Evolutionary conservation across 2,888 invertebrate species (phyloP).

Genomic region (Dasypogon diadema): DNA sequence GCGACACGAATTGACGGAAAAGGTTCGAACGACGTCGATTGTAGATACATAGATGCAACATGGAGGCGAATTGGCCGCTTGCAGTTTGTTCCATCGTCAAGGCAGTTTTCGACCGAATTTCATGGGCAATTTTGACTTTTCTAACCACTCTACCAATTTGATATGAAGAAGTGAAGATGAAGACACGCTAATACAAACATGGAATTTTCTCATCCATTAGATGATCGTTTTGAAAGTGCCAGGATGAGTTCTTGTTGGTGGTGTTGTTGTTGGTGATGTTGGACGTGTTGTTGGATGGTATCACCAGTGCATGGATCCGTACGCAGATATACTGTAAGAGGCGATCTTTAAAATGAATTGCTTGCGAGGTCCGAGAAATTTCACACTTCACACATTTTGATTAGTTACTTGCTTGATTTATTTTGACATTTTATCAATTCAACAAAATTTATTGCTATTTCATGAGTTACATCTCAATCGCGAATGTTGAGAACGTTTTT

Average conservation of each 20-base stretch:
- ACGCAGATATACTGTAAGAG: not conserved
- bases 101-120: conserved; percentile 19
- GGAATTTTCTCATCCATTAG: conserved; percentile 12
- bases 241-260: not conserved
- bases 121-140: conserved; percentile 33
- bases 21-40: conserved; percentile 22
- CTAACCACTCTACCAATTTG: conserved; percentile 4
- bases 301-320: not conserved
- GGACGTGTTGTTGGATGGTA: not conserved
- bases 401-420: conserved; percentile 67
- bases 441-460: conserved; percentile 66
- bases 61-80: conserved; percentile 2
- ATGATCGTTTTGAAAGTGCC: conserved; percentile 21
- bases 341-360: conserved; percentile 13
- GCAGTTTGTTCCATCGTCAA: not conserved
- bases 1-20: conserved; percentile 50
- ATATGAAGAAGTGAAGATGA: not conserved
- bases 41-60: conserved; percentile 10
- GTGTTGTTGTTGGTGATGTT: not conserved
- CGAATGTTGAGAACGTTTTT: not conserved
- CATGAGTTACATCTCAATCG: conserved; percentile 41
- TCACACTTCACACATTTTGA: conserved; percentile 62
- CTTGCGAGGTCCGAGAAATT: conserved; percentile 50
- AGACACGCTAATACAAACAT: conserved; percentile 5
- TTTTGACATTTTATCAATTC: conserved; percentile 69